Evolutionary conservation across 2,113 vertebrate species (phyloP), one percentile per base, ranked within the genome.

Genomic region (Aramus guarauna): DNA sequence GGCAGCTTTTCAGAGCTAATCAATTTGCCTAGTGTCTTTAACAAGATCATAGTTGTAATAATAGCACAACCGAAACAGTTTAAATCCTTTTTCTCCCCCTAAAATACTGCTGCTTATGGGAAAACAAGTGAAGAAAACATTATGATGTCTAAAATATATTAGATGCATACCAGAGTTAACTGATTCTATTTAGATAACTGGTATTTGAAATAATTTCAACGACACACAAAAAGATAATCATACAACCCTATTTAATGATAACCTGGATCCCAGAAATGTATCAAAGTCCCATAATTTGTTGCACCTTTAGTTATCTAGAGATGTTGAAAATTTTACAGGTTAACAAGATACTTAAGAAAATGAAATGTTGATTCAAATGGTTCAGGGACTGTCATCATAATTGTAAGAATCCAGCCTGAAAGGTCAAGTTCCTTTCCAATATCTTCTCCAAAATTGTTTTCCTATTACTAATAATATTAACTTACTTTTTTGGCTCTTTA

Each of bases 1-100:
- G 23, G 24, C 64, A 84, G 76, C 13, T 92, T 89, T 91, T 89
- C 64, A 95, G 64, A 86, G 41, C 17, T 88, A 91, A 96, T 91
- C 67, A 92, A 48, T 96, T 94, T 84, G 24, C 32, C 1, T 12
- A 74, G 53, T 52, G 63, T 55, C 60, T 94, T 84, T 78, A 91
- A 63, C 20, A 67, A 81, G 47, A 63, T 60, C 60, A 36, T 36
- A 84, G 29, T 24, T 63, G 47, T 63, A 95, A 52, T 50, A 96
- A 75, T 34, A 82, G 34, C 62, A 60, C 5, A 62, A 78, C 5
- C 34, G 50, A 80, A 82, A 86, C 52, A 30, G 30, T 86, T 92
- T 72, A 60, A 92, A 91, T 75, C 39, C 29, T 63, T 77, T 91
- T 76, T 71, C 45, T 71, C 27, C 11, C 17, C 19, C 9, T 5